Conservation (phyloP, 2,888 invertebrate species). For the Chrysolina americana region DNA sequence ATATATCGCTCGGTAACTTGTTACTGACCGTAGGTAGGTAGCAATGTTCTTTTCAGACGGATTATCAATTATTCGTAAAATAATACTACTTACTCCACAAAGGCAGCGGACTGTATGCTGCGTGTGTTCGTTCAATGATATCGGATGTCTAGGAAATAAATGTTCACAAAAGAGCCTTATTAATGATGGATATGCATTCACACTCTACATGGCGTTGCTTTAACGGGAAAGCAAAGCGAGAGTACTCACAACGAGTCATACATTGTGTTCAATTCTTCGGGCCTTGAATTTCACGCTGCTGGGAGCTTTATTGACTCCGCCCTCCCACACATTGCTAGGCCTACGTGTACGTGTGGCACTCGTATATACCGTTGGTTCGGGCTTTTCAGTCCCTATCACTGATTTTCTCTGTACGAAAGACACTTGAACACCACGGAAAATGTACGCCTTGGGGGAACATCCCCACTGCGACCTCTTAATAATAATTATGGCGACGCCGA, state of each 20-base stretch:
- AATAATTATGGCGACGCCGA: no score
- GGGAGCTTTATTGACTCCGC: conserved; percentile 3
- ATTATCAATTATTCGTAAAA: not conserved
- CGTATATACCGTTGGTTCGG: not conserved
- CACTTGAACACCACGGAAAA: not conserved
- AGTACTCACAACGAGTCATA: conserved; percentile 1
- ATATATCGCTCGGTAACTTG: not conserved
- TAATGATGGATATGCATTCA: conserved; percentile 17
- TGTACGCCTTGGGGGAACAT: not conserved
- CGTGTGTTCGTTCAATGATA: not conserved
- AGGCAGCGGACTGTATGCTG: conserved; percentile 9
- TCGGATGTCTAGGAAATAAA: conserved; percentile 21
- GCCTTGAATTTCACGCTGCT: conserved; percentile 21
- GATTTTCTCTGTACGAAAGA: not conserved
- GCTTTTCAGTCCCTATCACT: not conserved
- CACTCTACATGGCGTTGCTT: conserved; percentile 16
- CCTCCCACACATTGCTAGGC: not conserved
- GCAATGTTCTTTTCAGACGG: not conserved
- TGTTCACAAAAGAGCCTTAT: conserved; percentile 21
- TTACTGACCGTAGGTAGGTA: not conserved
- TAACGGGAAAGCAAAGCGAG: conserved; percentile 22
- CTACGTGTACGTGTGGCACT: not conserved
- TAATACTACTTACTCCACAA: conserved; percentile 1
- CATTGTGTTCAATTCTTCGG: conserved; percentile 12
- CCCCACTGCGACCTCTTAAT: not conserved